Evolutionary conservation across 2,888 invertebrate species (phyloP).

Genomic region (Podabrus alpinus): DNA sequence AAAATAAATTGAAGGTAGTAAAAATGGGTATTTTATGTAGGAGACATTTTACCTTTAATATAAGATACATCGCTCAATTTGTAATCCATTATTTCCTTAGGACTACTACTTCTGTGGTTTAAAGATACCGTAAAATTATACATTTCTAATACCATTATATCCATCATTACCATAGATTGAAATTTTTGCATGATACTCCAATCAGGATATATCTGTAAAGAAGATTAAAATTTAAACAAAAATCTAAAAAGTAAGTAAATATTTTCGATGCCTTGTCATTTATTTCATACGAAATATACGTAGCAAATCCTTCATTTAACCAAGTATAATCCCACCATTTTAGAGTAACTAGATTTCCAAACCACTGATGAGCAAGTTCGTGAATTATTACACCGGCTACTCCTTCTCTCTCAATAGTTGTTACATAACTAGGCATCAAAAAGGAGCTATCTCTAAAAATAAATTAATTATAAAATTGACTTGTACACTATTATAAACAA

Average conservation of each 20-base stretch:
- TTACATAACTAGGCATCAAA: fast-evolving
- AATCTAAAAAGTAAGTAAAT: too few relatives aligned
- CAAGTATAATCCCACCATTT: conserved; percentile 54
- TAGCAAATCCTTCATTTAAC: conserved; percentile 61
- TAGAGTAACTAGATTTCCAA: conserved; percentile 54
- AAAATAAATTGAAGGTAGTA: neutral
- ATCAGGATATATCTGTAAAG: neutral
- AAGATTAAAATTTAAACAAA: neutral
- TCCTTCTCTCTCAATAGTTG: conserved; percentile 62
- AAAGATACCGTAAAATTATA: neutral
- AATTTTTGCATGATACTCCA: neutral
- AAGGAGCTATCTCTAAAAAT: neutral
- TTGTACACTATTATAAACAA: too few relatives aligned
- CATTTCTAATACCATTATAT: neutral
- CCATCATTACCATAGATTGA: neutral
- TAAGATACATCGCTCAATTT: neutral
- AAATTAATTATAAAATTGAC: too few relatives aligned
- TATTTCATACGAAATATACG: conserved; percentile 60
- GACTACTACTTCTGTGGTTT: neutral
- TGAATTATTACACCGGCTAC: conserved; percentile 58
- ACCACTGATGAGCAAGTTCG: conserved; percentile 62
- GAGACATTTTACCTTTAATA: neutral
- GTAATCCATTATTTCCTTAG: fast-evolving
- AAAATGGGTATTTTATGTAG: neutral
- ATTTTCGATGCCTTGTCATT: neutral